Evolutionary conservation across 2,113 vertebrate genomes (phyloP), one percentile per base, ranked within the genome.

Genomic region (Podarcis raffonei): DNA sequence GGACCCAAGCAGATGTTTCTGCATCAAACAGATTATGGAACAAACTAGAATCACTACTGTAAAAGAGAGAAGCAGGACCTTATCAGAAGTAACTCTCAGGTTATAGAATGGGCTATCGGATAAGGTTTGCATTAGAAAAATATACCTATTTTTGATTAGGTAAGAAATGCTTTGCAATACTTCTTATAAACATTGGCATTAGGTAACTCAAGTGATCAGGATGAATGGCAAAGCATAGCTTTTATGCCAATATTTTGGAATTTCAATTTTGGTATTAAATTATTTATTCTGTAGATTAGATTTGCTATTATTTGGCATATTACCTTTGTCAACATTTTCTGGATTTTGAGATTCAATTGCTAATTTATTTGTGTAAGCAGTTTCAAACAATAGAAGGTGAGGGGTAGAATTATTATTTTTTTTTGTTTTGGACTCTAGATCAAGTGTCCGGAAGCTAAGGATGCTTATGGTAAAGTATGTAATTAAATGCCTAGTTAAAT

Each of bases 171-270:
- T 32, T 81, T 81, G 23, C 57, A 59, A 81, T 81, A 32, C 23
- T 81, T 81, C 79, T 57, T 81, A 35, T 20, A 62, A 81, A 25
- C 35, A 25, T 81, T 59, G 59, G 35, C 32, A 81, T 35, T 35
- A 32, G 42, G 25, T 35, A 84, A 25, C 32, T 23, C 42, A 74
- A 84, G 1, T 37, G 27, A 27, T 89, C 78, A 68, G 80, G 88
- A 92, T 0, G 0, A 0, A 27, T 71, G 35, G 32, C 18, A 75
- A 59, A 13, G 80, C 68, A 75, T 57, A 59, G 0, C 2, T 5
- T 85, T 35, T 0, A 20, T 75, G 27, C 1, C 12, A 59, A 72
- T 25, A 18, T 80, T 30, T 79, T 57, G 90, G 35, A 68, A 68
- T 77, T 57, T 53, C n/a, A 2, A 48, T 16, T 81, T 27, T 30